Evolutionary conservation across 2,113 vertebrate genomes (phyloP), one percentile per base, ranked within the genome.

Genomic region (Sebastes schlegelii): DNA sequence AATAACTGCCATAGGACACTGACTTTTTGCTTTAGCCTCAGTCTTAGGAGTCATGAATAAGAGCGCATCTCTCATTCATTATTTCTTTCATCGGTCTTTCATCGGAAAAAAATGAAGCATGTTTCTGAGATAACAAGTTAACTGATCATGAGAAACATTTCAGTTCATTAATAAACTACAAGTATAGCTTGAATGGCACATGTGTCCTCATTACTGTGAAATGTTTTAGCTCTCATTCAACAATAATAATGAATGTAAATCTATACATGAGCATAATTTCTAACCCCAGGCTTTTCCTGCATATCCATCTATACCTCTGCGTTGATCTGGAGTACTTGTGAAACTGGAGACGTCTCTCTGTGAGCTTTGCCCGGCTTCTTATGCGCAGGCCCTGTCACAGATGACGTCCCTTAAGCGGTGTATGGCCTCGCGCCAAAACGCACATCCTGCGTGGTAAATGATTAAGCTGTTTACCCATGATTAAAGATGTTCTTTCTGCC

Each of bases 381-480:
- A 67, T 26, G 42, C 2, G 1, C 9, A n/a, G 26, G 42, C 4
- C 58, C 17, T 16, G 40, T 61, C 80, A 58, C 60, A 61, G 67
- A 77, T 7, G 64, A 77, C 26, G n/a, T 83, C 72, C 71, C 64
- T 42, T 26, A 48, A 85, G 74, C 46, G 0, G 14, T 12, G 5
- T 14, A 77, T 79, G 79, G 79, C 69, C 14, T 60, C 3, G 13
- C 51, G 83, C 89, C 87, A 90, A 82, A 69, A 49, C 46, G 21
- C 62, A 77, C 83, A 74, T 88, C 71, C 74, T 82, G 66, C 45
- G 52, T 82, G 68, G 78, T 88, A 74, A 91, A 87, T 92, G 82
- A 91, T 90, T 85, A 74, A 85, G 82, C 81, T 86, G 80, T 89
- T 89, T 89, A 83, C 69, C 19, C 12, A 13, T 77, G 76, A 89